phyloP scores from a whole-genome alignment of 2,888 invertebrate genomes.

The Tenthredo mesomela region DNA sequence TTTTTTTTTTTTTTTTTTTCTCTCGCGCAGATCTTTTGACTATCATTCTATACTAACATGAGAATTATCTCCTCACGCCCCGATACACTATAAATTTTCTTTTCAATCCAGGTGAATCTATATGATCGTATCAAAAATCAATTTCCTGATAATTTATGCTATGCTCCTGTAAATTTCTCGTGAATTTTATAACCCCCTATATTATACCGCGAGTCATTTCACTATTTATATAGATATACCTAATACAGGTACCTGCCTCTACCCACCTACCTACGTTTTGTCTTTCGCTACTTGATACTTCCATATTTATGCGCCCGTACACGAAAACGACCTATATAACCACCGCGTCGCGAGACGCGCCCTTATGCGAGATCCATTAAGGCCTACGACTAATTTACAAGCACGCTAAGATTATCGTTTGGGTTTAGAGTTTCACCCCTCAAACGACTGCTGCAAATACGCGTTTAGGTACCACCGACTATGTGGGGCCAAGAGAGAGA shows the following conservation, averaged over 20 bases:
- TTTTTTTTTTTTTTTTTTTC: background rate
- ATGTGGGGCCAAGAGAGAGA: background rate
- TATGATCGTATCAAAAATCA: background rate
- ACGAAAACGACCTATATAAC: slow-evolving; percentile 1
- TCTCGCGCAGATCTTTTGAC: background rate
- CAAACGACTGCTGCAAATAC: slow-evolving; percentile 48
- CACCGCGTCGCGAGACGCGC: background rate
- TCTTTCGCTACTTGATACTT: slow-evolving; percentile 18
- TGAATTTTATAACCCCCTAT: background rate
- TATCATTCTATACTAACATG: no score
- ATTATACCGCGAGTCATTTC: background rate
- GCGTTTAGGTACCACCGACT: slow-evolving; percentile 9
- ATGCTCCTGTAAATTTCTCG: background rate
- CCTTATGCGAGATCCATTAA: slow-evolving; percentile 48
- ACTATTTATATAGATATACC: background rate
- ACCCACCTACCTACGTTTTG: background rate
- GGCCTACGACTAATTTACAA: slow-evolving; percentile 51
- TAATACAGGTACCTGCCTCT: background rate
- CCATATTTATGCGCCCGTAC: background rate
- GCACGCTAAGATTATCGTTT: slow-evolving; percentile 49
- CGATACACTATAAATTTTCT: background rate
- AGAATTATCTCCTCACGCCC: background rate
- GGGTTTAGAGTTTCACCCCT: slow-evolving; percentile 48
- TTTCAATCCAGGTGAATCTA: background rate
- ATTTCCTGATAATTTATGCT: background rate